Evolutionary conservation across 2,888 invertebrate genomes (phyloP).

Genomic region (Eupithecia inturbata): DNA sequence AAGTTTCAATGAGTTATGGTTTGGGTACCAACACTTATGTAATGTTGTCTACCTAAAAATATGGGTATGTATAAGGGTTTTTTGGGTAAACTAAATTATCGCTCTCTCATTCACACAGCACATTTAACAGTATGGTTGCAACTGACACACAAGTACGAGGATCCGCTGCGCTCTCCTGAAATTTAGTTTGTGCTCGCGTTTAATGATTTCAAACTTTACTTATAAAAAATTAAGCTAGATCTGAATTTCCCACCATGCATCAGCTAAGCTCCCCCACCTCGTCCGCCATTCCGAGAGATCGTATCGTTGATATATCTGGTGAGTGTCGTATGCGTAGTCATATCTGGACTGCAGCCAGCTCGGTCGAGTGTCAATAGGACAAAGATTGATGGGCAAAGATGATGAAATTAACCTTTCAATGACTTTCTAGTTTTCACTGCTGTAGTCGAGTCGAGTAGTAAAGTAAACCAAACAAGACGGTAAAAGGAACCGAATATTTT

Average conservation of each 20-base stretch:
- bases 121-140: neutral
- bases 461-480: no score
- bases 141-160: neutral
- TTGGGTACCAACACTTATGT: neutral
- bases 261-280: neutral
- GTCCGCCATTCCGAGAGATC: neutral
- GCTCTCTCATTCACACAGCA: no score
- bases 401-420: neutral
- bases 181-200: neutral
- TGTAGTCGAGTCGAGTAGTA: neutral
- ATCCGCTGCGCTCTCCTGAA: no score
- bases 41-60: no score
- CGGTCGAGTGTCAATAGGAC: neutral
- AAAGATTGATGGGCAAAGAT: constrained; percentile 3
- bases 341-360: constrained; percentile 7
- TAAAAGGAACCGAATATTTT: no score
- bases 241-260: neutral
- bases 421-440: neutral
- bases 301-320: neutral
- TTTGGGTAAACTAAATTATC: no score
- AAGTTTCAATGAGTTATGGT: no score
- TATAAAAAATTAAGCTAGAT: neutral
- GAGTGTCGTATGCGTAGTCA: neutral
- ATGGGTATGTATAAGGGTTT: no score
- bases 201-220: neutral